Evolutionary conservation across 2,797 vertebrate species (phyloP).

Genomic region (Molossus alvarezi): DNA sequence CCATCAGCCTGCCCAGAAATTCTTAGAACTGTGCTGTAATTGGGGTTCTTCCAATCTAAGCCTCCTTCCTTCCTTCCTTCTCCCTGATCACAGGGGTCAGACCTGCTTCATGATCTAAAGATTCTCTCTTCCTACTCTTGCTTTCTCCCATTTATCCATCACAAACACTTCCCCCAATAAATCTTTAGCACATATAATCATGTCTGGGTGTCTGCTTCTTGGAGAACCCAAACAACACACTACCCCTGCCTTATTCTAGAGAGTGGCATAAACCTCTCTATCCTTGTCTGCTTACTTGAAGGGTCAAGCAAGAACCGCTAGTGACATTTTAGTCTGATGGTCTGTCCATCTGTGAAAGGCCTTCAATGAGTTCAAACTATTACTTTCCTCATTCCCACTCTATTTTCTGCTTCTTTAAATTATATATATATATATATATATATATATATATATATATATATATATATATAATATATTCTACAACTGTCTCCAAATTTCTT

Average conservation of each 20-base stretch:
- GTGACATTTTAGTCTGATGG: neutral
- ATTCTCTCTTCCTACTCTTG: neutral
- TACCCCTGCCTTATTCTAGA: neutral
- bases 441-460: neutral
- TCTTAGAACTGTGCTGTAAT: neutral
- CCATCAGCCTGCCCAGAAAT: neutral
- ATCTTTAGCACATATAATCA: neutral
- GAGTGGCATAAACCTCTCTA: neutral
- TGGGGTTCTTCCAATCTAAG: neutral
- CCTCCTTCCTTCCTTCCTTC: fast-evolving
- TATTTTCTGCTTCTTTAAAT: neutral
- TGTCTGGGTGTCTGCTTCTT: neutral
- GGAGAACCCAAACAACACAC: neutral
- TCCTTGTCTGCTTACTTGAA: neutral
- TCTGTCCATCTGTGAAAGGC: neutral
- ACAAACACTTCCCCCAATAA: neutral
- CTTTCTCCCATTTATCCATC: neutral
- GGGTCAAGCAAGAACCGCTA: neutral
- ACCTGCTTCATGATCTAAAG: neutral
- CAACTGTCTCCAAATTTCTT: neutral
- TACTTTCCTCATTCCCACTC: neutral
- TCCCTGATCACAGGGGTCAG: neutral
- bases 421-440: neutral
- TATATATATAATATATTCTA: neutral
- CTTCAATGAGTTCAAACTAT: constrained; percentile 22